phyloP scores from a whole-genome alignment of 2,888 invertebrate species.

The Cataglyphis altisquamis region DNA sequence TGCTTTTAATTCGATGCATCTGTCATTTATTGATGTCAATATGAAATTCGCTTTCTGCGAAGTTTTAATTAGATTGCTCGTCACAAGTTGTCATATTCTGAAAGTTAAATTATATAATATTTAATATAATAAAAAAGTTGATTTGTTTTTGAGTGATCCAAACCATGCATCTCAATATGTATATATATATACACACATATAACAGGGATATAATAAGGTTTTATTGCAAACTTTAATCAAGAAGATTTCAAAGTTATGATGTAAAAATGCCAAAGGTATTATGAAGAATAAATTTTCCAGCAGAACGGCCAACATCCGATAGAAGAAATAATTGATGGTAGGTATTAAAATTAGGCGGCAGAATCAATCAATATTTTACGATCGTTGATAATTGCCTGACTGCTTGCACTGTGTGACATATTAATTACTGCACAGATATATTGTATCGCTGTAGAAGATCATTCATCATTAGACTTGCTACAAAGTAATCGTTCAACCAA shows the following conservation, averaged over 20 bases:
- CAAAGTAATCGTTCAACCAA: conserved; percentile 45
- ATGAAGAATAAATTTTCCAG: conserved; percentile 58
- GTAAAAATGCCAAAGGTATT: conserved; percentile 38
- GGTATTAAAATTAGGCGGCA: conserved; percentile 75
- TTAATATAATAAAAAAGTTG: not conserved
- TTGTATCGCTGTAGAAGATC: conserved; percentile 58
- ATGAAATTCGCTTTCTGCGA: not conserved
- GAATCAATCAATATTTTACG: conserved; percentile 81
- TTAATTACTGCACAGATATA: conserved; percentile 64
- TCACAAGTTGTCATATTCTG: not conserved
- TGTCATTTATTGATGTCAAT: conserved; percentile 68
- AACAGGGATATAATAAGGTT: not conserved
- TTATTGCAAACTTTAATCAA: not conserved
- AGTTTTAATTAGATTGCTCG: not conserved
- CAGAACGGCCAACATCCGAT: conserved; percentile 45
- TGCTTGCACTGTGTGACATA: conserved; percentile 65
- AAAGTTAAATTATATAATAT: not conserved
- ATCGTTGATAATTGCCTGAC: conserved; percentile 77
- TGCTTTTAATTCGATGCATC: conserved; percentile 70
- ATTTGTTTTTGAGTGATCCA: not conserved
- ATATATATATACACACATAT: too few species aligned
- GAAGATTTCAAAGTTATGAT: not conserved
- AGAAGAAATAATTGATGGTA: conserved; percentile 69
- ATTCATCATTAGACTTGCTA: conserved; percentile 65
- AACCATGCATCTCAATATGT: not conserved